Evolutionary conservation across 2,113 vertebrate genomes (phyloP).

Genomic region (Oceanites oceanicus): DNA sequence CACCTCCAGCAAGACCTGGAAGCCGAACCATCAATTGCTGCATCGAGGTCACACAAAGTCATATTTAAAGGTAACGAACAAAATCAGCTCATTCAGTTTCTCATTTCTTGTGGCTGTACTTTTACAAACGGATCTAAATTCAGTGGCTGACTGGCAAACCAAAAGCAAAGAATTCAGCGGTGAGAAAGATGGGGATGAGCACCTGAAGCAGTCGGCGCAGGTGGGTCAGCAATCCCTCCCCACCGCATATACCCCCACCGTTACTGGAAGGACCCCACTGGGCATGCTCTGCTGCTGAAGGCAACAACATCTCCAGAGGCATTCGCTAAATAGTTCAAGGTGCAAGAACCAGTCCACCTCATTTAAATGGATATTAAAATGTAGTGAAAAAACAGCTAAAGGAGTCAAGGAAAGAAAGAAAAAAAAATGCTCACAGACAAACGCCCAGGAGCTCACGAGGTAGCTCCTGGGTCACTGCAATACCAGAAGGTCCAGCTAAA

Average conservation of each 20-base stretch:
- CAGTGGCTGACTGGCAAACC: not conserved
- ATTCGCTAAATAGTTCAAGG: not conserved
- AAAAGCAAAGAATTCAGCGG: not conserved
- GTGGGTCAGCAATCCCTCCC: not conserved
- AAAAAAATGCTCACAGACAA: not conserved
- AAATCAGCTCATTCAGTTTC: not conserved
- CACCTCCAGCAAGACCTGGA: not conserved
- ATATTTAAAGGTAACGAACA: not conserved
- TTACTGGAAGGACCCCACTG: not conserved
- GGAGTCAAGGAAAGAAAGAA: not conserved
- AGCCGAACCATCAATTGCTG: not conserved
- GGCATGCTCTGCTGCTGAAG: not conserved
- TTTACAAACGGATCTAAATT: not conserved
- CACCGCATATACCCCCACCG: not conserved
- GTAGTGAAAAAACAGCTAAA: not conserved
- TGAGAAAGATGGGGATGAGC: not conserved
- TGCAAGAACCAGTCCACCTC: not conserved
- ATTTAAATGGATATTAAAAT: not conserved
- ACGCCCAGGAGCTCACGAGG: not conserved
- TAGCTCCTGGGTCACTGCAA: not conserved
- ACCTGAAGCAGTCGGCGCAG: not conserved
- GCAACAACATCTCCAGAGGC: not conserved
- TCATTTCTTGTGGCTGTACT: not conserved
- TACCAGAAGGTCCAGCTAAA: not conserved
- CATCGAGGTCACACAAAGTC: not conserved